These are phyloP conservation scores for Phataginus tetradactyla DNA, from an alignment of 2,797 vertebrate genomes.

Conservation along the genomic window DNA sequence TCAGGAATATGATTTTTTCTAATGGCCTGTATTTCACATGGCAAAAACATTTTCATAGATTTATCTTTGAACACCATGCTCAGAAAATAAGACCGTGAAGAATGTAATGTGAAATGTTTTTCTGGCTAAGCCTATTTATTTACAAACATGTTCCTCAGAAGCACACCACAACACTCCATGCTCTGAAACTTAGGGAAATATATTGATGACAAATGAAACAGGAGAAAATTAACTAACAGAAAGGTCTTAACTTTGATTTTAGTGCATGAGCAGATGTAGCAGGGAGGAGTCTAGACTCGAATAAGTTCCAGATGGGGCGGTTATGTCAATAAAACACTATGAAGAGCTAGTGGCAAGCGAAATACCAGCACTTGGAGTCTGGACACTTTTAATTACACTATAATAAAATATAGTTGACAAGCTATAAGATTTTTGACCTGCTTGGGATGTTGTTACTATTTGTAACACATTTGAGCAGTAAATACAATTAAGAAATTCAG, in stretches of 20 bases:
- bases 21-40: slow-evolving; percentile 24
- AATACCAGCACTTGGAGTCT: not conserved
- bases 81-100: not conserved
- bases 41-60: not conserved
- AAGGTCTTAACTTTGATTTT: slow-evolving; percentile 61
- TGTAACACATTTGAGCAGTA: not conserved
- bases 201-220: slow-evolving; percentile 17
- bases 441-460: not conserved
- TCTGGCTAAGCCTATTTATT: slow-evolving; percentile 52
- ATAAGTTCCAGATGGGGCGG: slow-evolving; percentile 45
- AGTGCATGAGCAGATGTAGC: not conserved
- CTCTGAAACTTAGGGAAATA: slow-evolving; percentile 46
- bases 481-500: not conserved
- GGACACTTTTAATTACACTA: slow-evolving; percentile 12
- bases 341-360: not conserved
- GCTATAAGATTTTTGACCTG: not conserved
- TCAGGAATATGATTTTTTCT: not conserved
- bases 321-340: not conserved
- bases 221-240: not conserved
- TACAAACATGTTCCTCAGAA: slow-evolving; percentile 52
- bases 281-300: not conserved
- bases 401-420: slow-evolving; percentile 49
- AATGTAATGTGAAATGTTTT: not conserved
- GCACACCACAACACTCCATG: not conserved
- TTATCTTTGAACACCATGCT: slow-evolving; percentile 44